phyloP scores from a whole-genome alignment of 1,140 invertebrate species.

The Cydia splendana region DNA sequence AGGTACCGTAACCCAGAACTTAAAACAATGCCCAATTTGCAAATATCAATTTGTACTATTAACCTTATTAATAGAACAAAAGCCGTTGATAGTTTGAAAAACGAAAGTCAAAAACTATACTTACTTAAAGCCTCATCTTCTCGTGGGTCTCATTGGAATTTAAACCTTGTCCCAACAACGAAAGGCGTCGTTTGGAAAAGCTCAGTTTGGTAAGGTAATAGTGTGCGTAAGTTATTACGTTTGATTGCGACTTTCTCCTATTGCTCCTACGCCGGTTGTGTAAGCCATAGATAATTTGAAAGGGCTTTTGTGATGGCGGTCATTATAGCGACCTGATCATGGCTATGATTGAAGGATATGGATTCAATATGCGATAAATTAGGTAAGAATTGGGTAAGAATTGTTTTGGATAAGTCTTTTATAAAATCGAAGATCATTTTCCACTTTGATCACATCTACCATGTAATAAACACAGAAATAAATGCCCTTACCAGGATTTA shows the following conservation, averaged over 20 bases:
- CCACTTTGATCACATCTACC: too few species aligned
- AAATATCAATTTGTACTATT: constrained; percentile 15
- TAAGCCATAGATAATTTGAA: constrained; percentile 27
- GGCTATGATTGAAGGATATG: not conserved
- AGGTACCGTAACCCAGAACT: not conserved
- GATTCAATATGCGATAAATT: not conserved
- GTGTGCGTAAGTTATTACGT: not conserved
- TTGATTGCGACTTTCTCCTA: constrained; percentile 6
- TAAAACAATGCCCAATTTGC: constrained; percentile 29
- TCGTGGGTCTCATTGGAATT: not conserved
- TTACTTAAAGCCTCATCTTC: not conserved
- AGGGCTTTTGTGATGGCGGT: constrained; percentile 9
- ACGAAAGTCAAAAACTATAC: not conserved
- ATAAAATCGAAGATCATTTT: too few species aligned
- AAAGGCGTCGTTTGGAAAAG: not conserved
- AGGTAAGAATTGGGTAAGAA: too few species aligned
- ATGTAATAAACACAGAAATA: too few species aligned
- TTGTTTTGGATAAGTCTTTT: too few species aligned
- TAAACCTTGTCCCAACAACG: not conserved
- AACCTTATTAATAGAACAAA: constrained; percentile 12
- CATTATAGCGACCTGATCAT: not conserved
- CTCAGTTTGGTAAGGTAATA: not conserved
- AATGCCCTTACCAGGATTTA: too few species aligned
- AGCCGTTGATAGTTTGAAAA: constrained; percentile 13
- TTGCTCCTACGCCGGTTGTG: constrained; percentile 20